A percentile compares a stretch with the other conserved stretches of the same genome.
Evolutionary conservation across 2,113 vertebrate species (phyloP).

Genomic region (Podilymbus podiceps): DNA sequence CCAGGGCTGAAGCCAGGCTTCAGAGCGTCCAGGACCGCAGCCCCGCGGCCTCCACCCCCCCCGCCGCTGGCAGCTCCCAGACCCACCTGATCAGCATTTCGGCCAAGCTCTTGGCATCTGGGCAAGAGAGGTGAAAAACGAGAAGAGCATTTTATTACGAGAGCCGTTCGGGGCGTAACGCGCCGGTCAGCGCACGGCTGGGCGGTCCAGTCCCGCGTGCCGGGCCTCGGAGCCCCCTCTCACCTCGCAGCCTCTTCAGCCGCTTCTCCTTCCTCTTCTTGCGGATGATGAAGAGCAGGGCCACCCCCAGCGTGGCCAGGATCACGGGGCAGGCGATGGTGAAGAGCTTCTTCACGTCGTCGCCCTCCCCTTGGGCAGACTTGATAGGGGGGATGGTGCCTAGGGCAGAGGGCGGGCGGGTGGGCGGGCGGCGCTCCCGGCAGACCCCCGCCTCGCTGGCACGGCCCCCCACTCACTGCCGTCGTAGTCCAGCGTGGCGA

Average conservation of each 20-base stretch:
- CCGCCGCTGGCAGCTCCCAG: no score
- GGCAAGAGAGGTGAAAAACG: neutral
- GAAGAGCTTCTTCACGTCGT: conserved; percentile 96
- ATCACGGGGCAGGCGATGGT: conserved; percentile 95
- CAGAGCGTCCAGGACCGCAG: neutral
- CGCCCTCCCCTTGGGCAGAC: conserved; percentile 90
- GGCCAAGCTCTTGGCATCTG: conserved; percentile 97
- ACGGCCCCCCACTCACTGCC: conserved; percentile 83
- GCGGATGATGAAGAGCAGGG: conserved; percentile 91
- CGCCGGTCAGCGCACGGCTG: no score
- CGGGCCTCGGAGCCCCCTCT: neutral
- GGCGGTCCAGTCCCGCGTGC: no score
- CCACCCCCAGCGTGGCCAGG: conserved; percentile 89
- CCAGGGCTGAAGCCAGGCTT: neutral
- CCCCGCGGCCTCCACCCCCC: no score
- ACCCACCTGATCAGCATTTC: conserved; percentile 97
- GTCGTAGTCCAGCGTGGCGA: conserved; percentile 94
- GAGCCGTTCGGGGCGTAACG: accelerated
- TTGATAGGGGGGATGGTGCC: conserved; percentile 97
- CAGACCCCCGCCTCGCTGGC: accelerated
- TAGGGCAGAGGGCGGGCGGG: neutral
- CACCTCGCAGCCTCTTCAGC: conserved; percentile 93
- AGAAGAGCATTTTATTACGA: neutral
- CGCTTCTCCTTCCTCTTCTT: conserved; percentile 97
- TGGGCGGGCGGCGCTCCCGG: accelerated